Base-by-base conservation (phyloP, 1,140 invertebrate genomes). In the Battus philenor region DNA sequence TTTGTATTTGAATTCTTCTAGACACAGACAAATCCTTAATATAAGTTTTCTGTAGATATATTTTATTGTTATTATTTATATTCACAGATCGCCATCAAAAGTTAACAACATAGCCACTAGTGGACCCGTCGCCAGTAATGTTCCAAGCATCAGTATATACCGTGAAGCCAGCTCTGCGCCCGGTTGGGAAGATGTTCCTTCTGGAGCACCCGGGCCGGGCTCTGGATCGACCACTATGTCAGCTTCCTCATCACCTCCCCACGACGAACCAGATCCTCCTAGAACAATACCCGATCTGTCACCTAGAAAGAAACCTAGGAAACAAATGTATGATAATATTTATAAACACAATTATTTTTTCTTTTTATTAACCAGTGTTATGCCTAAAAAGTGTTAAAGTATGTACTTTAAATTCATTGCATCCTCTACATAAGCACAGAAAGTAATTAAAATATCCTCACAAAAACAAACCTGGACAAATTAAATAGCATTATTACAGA, bases 221-320 rank as follows among this genome's bases (percentile, higher is more conserved):
- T 68, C 65, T 0, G 66, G 72, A 1, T 76, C 76, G 20, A 80
- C 76, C 20, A 80, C 72, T 4, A 67, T 75, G n/a, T 75, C 72
- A 1, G 71, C 72, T 2, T 60, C 72, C 8, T 72, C 68, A 0
- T 74, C 68, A 1, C 68, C 68, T 0, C 48, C 55, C 30, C 68
- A 55, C n/a, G 74, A 76, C 29, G 46, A 76, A 24, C 43, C 90
- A 87, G 12, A 92, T 13, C 90, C n/a, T 91, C 91, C n/a, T 86
- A 87, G 12, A 59, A 5, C 62, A 4, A 33, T 47, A 9, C 53
- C 48, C 1, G 54, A 59, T 1, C 18, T 71, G 2, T 77, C 73
- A 32, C 92, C 92, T 1, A 81, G 93, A 52, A 94, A 94, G 71
- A 93, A 93, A 74, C 92, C 93, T 0, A 78, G 93, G 47, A 94